Evolutionary conservation across 2,888 invertebrate genomes (phyloP), one percentile per base, ranked within the genome.

Genomic region (Orthosia gracilis): DNA sequence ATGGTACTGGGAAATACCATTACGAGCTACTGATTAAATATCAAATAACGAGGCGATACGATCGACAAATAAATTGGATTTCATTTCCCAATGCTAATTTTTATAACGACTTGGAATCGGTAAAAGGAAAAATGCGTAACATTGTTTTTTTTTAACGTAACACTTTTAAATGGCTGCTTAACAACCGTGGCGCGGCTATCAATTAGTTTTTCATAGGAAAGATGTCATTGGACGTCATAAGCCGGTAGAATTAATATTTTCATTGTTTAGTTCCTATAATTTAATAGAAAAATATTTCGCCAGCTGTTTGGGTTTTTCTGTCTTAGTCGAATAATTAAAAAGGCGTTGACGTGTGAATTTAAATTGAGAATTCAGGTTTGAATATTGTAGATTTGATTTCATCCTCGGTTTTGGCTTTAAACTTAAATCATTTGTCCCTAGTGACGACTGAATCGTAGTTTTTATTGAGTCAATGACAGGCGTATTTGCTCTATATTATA

Each of bases 141-240:
- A 80, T 82, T 76, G 64, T 72, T 76, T 78, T 80, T 78, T 77
- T 86, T 84, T 80, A 76, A 80, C 85, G 88, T 87, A 79, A 85
- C 80, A 74, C 78, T 87, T 85, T 85, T 85, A 86, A 76, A 82
- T 87, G 85, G 77, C 77, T 89, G 90, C 73, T 87, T 84, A 89
- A 89, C 86, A 74, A 90, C 88, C 91, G 91, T 89, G 86, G 89
- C 89, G 84, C 58, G 72, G 75, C 80, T 79, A 90, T 90, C 85
- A 89, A 89, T 91, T 87, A 86, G 85, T 90, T 90, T 86, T 83
- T 85, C 72, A 76, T 70, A 76, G 73, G 57, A 73, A 71, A 80
- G 49, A 55, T 78, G 79, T 80, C 82, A 65, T 67, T 76, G 75
- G 71, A 45, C 65, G 40, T 67, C 23, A 67, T n/a, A 69, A 69